phyloP scores from a whole-genome alignment of 2,113 vertebrate species.

The Rana temporaria region DNA sequence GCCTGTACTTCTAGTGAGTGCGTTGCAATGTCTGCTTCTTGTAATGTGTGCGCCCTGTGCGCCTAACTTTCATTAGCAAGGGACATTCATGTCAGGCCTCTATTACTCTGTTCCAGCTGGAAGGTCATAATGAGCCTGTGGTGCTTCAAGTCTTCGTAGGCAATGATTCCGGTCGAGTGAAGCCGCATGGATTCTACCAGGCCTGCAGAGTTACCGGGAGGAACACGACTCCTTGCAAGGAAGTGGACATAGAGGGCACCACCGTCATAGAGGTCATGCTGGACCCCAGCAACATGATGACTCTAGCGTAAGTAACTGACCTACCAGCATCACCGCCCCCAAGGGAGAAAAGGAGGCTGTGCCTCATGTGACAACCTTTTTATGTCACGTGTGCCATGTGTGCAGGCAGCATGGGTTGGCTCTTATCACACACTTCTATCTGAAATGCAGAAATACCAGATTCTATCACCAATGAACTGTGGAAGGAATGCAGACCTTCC shows the following conservation, averaged over 20 bases:
- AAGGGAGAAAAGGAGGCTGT: not conserved
- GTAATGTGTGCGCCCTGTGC: not conserved
- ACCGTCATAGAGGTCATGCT: constrained; percentile 96
- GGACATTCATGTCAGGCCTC: not conserved
- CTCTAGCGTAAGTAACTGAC: constrained; percentile 84
- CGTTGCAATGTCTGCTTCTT: too few species aligned
- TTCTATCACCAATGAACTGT: constrained; percentile 30
- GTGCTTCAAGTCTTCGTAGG: constrained; percentile 95
- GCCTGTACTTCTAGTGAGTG: too few species aligned
- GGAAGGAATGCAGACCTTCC: constrained; percentile 44
- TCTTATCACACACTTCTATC: constrained; percentile 29
- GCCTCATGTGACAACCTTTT: not conserved
- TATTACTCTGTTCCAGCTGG: constrained; percentile 79
- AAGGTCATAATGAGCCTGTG: constrained; percentile 92
- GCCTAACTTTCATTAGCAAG: not conserved
- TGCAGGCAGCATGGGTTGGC: constrained; percentile 10
- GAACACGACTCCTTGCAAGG: constrained; percentile 97
- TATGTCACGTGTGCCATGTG: not conserved
- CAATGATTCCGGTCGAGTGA: constrained; percentile 92
- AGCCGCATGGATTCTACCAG: constrained; percentile 98
- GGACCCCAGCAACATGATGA: constrained; percentile 94
- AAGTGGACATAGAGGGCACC: constrained; percentile 95
- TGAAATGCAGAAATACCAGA: constrained; percentile 48
- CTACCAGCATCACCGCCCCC: constrained; percentile 9
- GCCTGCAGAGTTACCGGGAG: constrained; percentile 94